Evolutionary conservation across 1,140 invertebrate genomes (phyloP).

Genomic region (Pemphigus obesinymphae): DNA sequence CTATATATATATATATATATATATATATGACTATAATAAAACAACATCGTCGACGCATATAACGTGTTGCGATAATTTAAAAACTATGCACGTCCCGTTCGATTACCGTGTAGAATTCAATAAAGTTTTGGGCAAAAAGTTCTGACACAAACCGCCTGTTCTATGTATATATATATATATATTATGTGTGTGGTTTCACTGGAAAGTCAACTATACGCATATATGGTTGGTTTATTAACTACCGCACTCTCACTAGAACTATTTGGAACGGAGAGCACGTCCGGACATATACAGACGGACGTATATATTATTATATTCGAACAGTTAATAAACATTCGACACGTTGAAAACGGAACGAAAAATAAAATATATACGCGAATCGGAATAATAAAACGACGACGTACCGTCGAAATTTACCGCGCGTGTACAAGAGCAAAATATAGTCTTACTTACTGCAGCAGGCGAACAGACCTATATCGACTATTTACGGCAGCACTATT

Average conservation of each 20-base stretch:
- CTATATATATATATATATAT: too few relatives aligned
- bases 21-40: not conserved
- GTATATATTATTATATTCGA: not conserved
- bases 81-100: not conserved
- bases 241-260: too few relatives aligned
- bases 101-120: not conserved
- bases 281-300: not conserved
- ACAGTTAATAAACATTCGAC: not conserved
- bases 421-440: too few relatives aligned
- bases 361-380: not conserved
- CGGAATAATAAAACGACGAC: not conserved
- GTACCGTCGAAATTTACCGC: too few relatives aligned
- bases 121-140: slow-evolving; percentile 17
- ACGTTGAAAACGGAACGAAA: not conserved
- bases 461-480: too few relatives aligned
- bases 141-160: not conserved
- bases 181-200: not conserved
- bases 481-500: too few relatives aligned
- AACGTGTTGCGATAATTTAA: not conserved
- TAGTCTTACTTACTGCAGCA: too few relatives aligned
- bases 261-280: slow-evolving; percentile 16
- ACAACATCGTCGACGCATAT: not conserved
- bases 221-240: not conserved
- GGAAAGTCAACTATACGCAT: not conserved
- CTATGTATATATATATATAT: not conserved